Base-by-base conservation (phyloP, 2,888 invertebrate genomes). In the Ochlodes sylvanus region DNA sequence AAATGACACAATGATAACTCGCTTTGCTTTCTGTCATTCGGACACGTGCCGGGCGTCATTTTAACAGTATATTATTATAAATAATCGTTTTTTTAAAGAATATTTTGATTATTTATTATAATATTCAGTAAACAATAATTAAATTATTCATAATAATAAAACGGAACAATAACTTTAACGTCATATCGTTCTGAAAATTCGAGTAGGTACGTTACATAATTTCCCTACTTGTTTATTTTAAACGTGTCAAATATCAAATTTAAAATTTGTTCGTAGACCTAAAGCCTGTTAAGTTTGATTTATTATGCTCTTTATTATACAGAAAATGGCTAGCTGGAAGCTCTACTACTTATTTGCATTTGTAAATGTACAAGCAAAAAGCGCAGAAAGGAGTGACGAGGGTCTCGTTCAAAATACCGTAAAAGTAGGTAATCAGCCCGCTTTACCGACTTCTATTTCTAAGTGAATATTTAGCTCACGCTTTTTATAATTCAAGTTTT, bases 391-490 rank as follows among this genome's bases (percentile, higher is more conserved):
- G 80, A 85, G 85, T 87, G 88, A 87, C 85, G 85, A 86, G 87
- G 86, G 85, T 86, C 77, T 81, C 79, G 83, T 84, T 87, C 80
- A 81, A 79, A 86, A 89, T 79, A 78, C 86, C 85, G 87, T 87
- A 82, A 87, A 88, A 88, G 87, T 86, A 77, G 82, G 86, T 86
- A 89, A 89, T 88, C 88, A 87, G 84, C 84, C 82, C 81, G 81
- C 82, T 82, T 84, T 84, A 82, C 82, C 81, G 85, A 84, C 83
- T 87, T 83, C 84, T 78, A 82, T 85, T 85, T 86, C 83, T 86
- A 87, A 88, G 83, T 81, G 80, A 78, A 75, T 84, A 86, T 84
- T 84, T 85, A 80, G 77, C 79, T 80, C 75, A 74, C 77, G 77
- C 79, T 77, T 81, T 83, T 87, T 84, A 72, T 70, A 69, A 65